Base-by-base conservation (phyloP, 2,888 invertebrate species). In the Platycnemis pennipes region DNA sequence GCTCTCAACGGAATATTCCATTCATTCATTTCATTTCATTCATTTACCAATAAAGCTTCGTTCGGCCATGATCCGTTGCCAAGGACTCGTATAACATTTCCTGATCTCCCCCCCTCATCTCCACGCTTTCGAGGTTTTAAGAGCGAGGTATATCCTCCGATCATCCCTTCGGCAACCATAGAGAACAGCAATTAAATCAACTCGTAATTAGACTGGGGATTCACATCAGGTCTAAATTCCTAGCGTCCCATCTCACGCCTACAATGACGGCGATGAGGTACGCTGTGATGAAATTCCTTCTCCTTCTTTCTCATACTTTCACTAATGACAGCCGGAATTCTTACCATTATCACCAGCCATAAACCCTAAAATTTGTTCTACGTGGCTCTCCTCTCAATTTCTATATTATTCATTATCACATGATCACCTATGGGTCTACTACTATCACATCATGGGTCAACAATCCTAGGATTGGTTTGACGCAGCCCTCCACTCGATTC, bases 71-170 rank as follows among this genome's bases (percentile, higher is more conserved):
- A 91, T 63, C 91, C 56, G 69, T 45, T 45, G 56, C 63, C 91
- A 63, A 63, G 91, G 69, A 37, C 91, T 91, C 56, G n/a, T 22
- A 44, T 69, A 44, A 31, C 63, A 91, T 63, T 91, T 91, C 91
- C 63, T 91, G 44, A 37, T 53, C 91, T 63, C 91, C 42, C 69
- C 44, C 91, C 8, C 37, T 77, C 37, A n/a, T 63, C 45, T 91
- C 91, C 56, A 91, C 42, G 53, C 53, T 56, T 56, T 63, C 45
- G 91, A 69, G 44, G 45, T 63, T 91, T n/a, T 13, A 91, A 44
- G 44, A 63, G 19, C 26, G 77, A 13, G 69, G 37, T 37, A 37
- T 49, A 49, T 49, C 49, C 49, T 49, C 19, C 37, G 22, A 77
- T 77, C 77, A 37, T 13, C 77, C 77, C 37, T 16, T 63, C 53